Percentiles rank a stretch among this genome's conserved stretches.
Evolutionary conservation across 2,888 invertebrate species (phyloP).

Genomic region (Biston stratarius): DNA sequence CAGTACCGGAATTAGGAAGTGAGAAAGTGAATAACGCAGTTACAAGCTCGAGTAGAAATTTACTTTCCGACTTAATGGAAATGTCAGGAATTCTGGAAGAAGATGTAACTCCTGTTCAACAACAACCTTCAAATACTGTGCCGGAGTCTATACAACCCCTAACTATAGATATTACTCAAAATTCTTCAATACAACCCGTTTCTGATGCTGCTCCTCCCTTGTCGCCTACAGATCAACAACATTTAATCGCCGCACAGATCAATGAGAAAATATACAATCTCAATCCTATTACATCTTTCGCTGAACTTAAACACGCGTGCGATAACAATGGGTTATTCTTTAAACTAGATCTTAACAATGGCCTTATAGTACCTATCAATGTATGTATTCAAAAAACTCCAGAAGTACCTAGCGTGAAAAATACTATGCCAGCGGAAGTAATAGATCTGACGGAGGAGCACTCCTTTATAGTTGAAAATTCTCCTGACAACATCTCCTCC

Average conservation of each 20-base stretch:
- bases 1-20: neutral
- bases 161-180: neutral
- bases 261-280: slow-evolving; percentile 42
- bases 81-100: slow-evolving; percentile 80
- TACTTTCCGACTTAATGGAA: slow-evolving; percentile 80
- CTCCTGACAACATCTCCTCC: too few relatives aligned
- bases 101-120: slow-evolving; percentile 53
- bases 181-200: neutral
- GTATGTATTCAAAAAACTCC: slow-evolving; percentile 64
- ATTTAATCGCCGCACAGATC: slow-evolving; percentile 23
- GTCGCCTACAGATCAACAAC: slow-evolving; percentile 7
- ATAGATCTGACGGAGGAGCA: slow-evolving; percentile 73
- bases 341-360: slow-evolving; percentile 67
- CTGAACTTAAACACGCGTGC: slow-evolving; percentile 68
- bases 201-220: neutral
- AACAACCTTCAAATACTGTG: slow-evolving; percentile 1
- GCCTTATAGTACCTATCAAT: slow-evolving; percentile 65
- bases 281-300: slow-evolving; percentile 62
- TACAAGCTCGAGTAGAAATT: slow-evolving; percentile 55
- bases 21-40: slow-evolving; percentile 6
- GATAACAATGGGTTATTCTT: slow-evolving; percentile 65
- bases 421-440: slow-evolving; percentile 38
- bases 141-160: neutral
- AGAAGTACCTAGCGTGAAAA: neutral
- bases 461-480: slow-evolving; percentile 36